These are phyloP conservation scores for Siderastrea radians DNA, from an alignment of 92 coral and sea anemone genomes.

Conservation along the genomic window DNA sequence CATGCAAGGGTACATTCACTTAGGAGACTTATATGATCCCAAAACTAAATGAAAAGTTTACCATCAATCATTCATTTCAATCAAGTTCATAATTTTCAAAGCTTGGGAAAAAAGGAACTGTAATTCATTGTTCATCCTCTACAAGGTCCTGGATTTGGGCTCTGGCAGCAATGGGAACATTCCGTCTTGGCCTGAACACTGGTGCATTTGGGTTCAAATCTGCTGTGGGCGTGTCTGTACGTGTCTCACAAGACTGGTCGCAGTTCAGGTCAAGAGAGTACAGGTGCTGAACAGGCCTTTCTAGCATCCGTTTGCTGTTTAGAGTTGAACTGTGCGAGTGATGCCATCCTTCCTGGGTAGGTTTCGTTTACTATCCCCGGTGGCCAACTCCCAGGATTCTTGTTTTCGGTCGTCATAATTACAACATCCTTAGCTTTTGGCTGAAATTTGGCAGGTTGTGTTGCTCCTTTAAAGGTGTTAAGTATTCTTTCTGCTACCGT, in stretches of 20 bases:
- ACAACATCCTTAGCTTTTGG: too few species aligned
- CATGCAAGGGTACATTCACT: neutral
- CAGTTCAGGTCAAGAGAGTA: neutral
- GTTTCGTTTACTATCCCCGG: slow-evolving; percentile 20
- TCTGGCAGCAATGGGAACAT: slow-evolving; percentile 1
- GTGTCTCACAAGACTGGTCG: slow-evolving; percentile 1
- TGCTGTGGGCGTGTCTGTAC: neutral
- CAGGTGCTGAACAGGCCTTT: slow-evolving; percentile 42
- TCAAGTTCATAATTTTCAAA: too few species aligned
- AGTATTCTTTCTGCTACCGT: too few species aligned
- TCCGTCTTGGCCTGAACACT: slow-evolving; percentile 4
- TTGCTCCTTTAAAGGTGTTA: too few species aligned
- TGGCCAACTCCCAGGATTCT: slow-evolving; percentile 50
- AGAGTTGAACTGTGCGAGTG: slow-evolving; percentile 18
- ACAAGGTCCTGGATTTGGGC: slow-evolving; percentile 5
- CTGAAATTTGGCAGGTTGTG: too few species aligned
- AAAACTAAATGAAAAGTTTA: too few species aligned
- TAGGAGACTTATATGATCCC: neutral
- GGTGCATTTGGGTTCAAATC: slow-evolving; percentile 1
- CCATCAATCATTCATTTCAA: too few species aligned
- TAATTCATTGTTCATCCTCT: slow-evolving; percentile 7
- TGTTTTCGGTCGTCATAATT: too few species aligned
- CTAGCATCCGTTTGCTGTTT: slow-evolving; percentile 16
- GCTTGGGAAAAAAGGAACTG: too few species aligned
- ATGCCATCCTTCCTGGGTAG: slow-evolving; percentile 38